Evolutionary conservation across 2,888 invertebrate species (phyloP), one percentile per base, ranked within the genome.

Genomic region (Axea sp.): DNA sequence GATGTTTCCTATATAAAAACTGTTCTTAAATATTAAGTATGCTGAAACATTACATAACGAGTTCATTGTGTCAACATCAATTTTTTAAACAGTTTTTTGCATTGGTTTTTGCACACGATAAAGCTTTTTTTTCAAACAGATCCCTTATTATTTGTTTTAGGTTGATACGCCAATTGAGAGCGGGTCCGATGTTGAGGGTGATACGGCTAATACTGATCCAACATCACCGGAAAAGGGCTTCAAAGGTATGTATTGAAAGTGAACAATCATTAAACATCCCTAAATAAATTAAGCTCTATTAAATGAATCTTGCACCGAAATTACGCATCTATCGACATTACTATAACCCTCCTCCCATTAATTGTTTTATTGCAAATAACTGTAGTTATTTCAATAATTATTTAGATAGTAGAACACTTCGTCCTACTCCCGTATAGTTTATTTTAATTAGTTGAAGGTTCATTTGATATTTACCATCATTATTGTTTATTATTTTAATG

Each of bases 151-250:
- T 80, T 47, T 76, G 57, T 85, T 85, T 3, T 82, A 86, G 86
- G 83, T 86, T 67, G 86, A 87, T 67, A 81, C 83, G 8, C 85
- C 85, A 33, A 73, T 83, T 45, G 86, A 86, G 68, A 82, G 77
- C 43, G 85, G 85, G 15, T 81, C 80, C 8, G 85, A 84, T 71
- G 78, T 80, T 2, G 84, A 86, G 71, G 80, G 82, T 17, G 85
- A 84, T 55, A 78, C 76, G 28, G 79, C 80, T 24, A 84, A 81
- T 76, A 79, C 81, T 55, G 80, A 80, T 57, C 77, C 78, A 7
- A 78, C 79, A 7, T 85, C 84, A 3, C 86, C 86, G 33, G 86
- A 87, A 71, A 86, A 86, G 77, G 86, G 86, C 35, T 87, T 87
- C 76, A 87, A 87, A 80, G 86, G 86, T 87, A 75, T 81, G 83